These are phyloP conservation scores for Megaceryle alcyon DNA, from an alignment of 2,797 vertebrate genomes.

Conservation along the genomic window DNA sequence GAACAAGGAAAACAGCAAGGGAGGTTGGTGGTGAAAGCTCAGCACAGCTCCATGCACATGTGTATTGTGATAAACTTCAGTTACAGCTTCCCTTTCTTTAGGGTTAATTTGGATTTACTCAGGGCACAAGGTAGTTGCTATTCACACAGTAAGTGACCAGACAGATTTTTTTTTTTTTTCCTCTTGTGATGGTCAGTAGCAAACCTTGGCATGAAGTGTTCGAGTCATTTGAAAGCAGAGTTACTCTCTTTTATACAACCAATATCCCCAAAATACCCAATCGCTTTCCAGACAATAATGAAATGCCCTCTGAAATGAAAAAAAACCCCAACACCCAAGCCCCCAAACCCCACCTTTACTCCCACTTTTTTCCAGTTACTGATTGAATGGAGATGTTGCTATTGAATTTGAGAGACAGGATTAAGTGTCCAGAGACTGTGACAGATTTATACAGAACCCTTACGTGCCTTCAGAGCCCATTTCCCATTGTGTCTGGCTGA, in stretches of 20 bases:
- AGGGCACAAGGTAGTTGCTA: neutral
- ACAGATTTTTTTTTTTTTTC: neutral
- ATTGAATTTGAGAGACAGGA: neutral
- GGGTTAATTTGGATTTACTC: neutral
- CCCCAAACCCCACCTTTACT: neutral
- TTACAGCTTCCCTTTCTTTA: neutral
- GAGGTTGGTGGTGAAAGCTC: neutral
- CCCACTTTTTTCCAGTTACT: neutral
- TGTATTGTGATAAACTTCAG: neutral
- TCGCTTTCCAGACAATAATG: neutral
- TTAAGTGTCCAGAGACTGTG: neutral
- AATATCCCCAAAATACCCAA: neutral
- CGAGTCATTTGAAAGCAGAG: neutral
- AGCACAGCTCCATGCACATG: neutral
- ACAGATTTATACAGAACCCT: neutral
- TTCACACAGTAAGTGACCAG: neutral
- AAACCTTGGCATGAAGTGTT: neutral
- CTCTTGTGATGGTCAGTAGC: neutral
- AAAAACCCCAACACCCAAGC: neutral
- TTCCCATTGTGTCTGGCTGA: neutral
- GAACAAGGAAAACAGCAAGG: neutral
- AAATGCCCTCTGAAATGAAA: neutral
- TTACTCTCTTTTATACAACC: neutral
- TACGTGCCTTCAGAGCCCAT: neutral
- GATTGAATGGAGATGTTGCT: neutral